Evolutionary conservation across 2,113 vertebrate genomes (phyloP).

Genomic region (Microcebus murinus): DNA sequence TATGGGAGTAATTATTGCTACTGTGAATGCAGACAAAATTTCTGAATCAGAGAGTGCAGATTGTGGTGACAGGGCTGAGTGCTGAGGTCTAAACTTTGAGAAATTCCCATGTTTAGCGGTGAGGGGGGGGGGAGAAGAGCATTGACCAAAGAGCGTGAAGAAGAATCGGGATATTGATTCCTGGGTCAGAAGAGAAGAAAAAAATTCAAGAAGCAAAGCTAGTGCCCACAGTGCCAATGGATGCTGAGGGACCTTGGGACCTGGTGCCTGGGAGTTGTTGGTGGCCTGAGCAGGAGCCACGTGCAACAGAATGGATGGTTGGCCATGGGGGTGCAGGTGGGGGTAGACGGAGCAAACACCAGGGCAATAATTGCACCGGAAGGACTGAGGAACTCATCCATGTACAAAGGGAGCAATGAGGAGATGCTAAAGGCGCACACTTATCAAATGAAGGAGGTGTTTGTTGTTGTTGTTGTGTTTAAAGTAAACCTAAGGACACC

Average conservation of each 20-base stretch:
- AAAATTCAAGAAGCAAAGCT: background rate
- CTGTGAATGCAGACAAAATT: background rate
- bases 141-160: background rate
- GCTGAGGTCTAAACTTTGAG: background rate
- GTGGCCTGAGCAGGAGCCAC: background rate
- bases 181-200: background rate
- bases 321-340: background rate
- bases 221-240: background rate
- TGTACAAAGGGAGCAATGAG: background rate
- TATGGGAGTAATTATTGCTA: background rate
- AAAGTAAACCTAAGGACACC: conserved; percentile 1
- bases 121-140: background rate
- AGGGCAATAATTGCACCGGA: background rate
- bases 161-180: background rate
- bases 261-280: background rate
- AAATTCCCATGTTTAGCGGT: background rate
- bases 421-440: background rate
- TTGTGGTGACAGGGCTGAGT: background rate
- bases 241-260: background rate
- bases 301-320: background rate
- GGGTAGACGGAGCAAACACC: background rate
- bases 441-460: background rate
- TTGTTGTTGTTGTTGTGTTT: background rate
- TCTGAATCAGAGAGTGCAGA: background rate
- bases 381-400: background rate